These are phyloP conservation scores for Holocentrus rufus DNA, from an alignment of 2,797 vertebrate species.

Conservation along the genomic window DNA sequence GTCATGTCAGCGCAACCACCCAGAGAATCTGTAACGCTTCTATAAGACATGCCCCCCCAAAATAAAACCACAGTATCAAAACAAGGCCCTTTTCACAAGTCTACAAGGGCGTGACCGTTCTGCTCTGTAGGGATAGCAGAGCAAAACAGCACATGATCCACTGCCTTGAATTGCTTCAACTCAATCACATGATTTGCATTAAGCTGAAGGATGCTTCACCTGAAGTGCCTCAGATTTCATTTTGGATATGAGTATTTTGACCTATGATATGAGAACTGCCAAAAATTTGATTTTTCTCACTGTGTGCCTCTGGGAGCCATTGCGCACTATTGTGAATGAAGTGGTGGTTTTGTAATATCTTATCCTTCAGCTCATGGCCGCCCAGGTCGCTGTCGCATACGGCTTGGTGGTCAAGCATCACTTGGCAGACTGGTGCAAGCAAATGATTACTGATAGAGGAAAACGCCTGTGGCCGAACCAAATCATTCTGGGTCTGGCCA, in stretches of 20 bases:
- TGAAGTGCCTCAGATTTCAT: conserved; percentile 40
- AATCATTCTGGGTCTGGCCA: conserved; percentile 32
- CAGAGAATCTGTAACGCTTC: conserved; percentile 28
- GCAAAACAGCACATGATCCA: conserved; percentile 22
- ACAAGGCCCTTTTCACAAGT: neutral
- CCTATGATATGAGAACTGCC: conserved; percentile 5
- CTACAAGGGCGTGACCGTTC: neutral
- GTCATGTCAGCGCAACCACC: conserved; percentile 27
- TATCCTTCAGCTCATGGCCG: conserved; percentile 7
- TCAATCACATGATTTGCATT: conserved; percentile 38
- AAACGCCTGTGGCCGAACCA: conserved; percentile 51
- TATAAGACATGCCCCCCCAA: conserved; percentile 11
- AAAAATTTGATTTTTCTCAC: conserved; percentile 29
- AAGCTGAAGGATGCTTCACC: conserved; percentile 51
- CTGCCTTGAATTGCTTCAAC: conserved; percentile 44
- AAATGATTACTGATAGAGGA: conserved; percentile 68
- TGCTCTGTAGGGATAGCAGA: conserved; percentile 20
- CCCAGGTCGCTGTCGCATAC: conserved; percentile 29
- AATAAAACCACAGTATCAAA: conserved; percentile 18
- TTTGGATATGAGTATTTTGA: conserved; percentile 22
- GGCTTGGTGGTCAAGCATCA: neutral
- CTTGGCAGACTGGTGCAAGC: conserved; percentile 26
- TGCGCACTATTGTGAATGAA: neutral
- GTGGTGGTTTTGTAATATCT: conserved; percentile 7
- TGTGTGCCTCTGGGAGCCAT: neutral